Percentiles rank a stretch among this genome's conserved stretches.
phyloP scores from a whole-genome alignment of 2,888 invertebrate species.

The Amiota minor region DNA sequence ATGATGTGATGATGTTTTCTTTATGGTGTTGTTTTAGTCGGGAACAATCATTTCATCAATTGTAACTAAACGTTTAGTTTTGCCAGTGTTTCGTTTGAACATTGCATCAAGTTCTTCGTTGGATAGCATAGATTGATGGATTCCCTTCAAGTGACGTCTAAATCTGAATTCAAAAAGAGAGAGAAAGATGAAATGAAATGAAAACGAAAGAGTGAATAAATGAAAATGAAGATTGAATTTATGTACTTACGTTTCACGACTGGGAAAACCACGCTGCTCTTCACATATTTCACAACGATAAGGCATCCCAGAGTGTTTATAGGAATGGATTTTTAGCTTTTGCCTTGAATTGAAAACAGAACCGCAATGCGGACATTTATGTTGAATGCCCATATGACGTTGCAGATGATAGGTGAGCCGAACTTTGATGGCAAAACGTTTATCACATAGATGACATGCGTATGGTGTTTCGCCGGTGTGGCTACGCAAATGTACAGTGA shows the following conservation, averaged over 20 bases:
- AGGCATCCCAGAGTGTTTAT: constrained; percentile 59
- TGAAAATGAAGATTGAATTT: too few species aligned
- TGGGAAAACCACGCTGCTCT: constrained; percentile 49
- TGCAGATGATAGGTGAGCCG: constrained; percentile 59
- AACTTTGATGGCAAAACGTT: constrained; percentile 58
- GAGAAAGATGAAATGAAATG: background rate
- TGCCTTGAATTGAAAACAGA: constrained; percentile 55
- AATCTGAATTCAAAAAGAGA: constrained; percentile 39
- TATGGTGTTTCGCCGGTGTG: constrained; percentile 57
- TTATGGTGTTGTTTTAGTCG: background rate
- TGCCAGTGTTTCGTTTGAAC: constrained; percentile 51
- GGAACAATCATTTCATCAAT: constrained; percentile 21
- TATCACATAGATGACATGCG: constrained; percentile 56
- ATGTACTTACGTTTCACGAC: constrained; percentile 49
- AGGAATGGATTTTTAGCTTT: constrained; percentile 54
- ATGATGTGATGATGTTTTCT: too few species aligned
- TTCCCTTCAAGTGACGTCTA: constrained; percentile 48
- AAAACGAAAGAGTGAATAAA: background rate
- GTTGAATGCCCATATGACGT: constrained; percentile 55
- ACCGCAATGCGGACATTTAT: constrained; percentile 54
- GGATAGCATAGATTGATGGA: constrained; percentile 46
- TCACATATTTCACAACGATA: constrained; percentile 52
- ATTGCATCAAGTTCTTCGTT: constrained; percentile 49
- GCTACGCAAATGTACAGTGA: constrained; percentile 53
- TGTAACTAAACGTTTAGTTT: constrained; percentile 43